Percentiles rank a stretch among this genome's conserved stretches.
Conservation (phyloP, 23 tunicate species). For the Trididemnum clinides region DNA sequence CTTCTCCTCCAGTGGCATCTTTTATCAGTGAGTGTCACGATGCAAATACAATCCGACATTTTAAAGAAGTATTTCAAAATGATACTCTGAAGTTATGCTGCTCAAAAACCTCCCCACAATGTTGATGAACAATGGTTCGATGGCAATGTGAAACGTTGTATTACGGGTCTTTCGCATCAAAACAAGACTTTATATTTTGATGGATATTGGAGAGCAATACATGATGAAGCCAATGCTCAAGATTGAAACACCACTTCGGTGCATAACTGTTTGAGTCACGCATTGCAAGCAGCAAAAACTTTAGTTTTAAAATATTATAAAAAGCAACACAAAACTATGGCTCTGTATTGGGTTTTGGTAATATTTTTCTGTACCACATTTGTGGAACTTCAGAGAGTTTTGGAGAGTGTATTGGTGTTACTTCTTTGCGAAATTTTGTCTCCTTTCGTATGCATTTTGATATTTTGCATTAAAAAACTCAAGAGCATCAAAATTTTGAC, state of each 20-base stretch:
- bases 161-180: constrained; percentile 5
- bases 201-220: constrained; percentile 21
- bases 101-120: constrained; percentile 8
- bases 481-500: background rate
- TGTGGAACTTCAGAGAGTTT: background rate
- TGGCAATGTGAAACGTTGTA: constrained; percentile 50
- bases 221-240: background rate
- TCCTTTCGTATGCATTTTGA: constrained; percentile 8
- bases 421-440: constrained; percentile 7
- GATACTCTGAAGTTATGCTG: too few relatives aligned
- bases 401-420: background rate
- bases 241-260: constrained; percentile 31
- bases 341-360: constrained; percentile 26
- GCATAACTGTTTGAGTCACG: constrained; percentile 47
- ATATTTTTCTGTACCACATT: constrained; percentile 7
- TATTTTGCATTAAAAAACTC: background rate
- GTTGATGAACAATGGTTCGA: constrained; percentile 47
- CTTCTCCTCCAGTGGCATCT: constrained; percentile 37
- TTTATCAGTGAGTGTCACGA: constrained; percentile 12
- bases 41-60: constrained; percentile 34
- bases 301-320: constrained; percentile 5
- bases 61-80: too few relatives aligned
- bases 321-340: background rate
- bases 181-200: constrained; percentile 13
- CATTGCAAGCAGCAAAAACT: constrained; percentile 42